Evolutionary conservation across 2,888 invertebrate genomes (phyloP).

Genomic region (Caenorhabditis doughertyi): DNA sequence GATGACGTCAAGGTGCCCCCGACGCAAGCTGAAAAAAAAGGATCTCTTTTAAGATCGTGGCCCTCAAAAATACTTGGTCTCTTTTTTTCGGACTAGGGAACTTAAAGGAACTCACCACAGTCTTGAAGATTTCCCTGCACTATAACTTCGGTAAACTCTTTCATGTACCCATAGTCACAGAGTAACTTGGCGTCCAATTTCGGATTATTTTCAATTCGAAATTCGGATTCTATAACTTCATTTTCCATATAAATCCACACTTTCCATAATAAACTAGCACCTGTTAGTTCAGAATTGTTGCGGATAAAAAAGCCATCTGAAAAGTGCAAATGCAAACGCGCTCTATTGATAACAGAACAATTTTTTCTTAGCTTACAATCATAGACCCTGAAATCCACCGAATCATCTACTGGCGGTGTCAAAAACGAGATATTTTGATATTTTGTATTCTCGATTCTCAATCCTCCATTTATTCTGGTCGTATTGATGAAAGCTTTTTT

Average conservation of each 20-base stretch:
- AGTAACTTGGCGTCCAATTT: neutral
- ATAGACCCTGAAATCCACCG: too few species aligned
- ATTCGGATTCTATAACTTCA: neutral
- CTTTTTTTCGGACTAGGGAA: neutral
- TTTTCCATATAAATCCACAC: too few species aligned
- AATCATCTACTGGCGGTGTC: too few species aligned
- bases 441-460: too few species aligned
- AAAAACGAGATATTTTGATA: too few species aligned
- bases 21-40: neutral
- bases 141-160: neutral
- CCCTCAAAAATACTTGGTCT: too few species aligned
- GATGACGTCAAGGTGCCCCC: neutral
- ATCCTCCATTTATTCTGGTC: too few species aligned
- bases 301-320: neutral
- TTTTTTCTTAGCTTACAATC: too few species aligned
- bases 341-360: too few species aligned
- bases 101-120: slow-evolving; percentile 1
- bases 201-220: slow-evolving; percentile 14
- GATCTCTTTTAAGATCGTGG: too few species aligned
- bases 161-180: neutral
- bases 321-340: neutral
- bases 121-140: neutral
- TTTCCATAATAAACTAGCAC: neutral
- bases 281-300: neutral
- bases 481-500: too few species aligned